Base-by-base conservation (phyloP, 2,113 vertebrate species). In the Circaetus gallicus region DNA sequence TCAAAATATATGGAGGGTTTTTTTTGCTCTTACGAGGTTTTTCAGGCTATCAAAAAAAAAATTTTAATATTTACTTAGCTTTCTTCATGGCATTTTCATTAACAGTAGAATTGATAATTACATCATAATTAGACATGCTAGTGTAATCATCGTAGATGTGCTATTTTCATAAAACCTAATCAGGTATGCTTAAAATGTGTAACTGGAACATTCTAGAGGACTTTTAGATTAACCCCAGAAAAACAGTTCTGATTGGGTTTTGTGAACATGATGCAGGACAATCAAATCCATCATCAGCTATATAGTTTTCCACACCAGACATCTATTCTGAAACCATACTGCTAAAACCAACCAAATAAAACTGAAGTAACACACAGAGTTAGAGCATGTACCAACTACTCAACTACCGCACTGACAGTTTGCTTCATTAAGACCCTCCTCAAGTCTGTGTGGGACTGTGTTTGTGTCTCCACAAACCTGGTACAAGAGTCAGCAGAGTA, bases 51-150 rank as follows among this genome's bases (percentile, higher is more conserved):
- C 2, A n/a, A 59, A 50, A 56, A 56, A 56, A 20, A 16, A 28
- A 19, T 52, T 65, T 4, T 28, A 62, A 8, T 49, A 42, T 22
- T 84, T 67, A 49, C 45, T 72, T 84, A 19, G 31, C 52, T 72
- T 84, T 59, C 77, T 77, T 84, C 42, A 53, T 31, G n/a, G 47
- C 53, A 62, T 84, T 94, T 90, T 72, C 84, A 67, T 93, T 93
- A 56, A 72, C 53, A 43, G 83, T 58, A 43, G 79, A 53, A 49
- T 29, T 82, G 69, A 42, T 93, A 88, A 90, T 88, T 90, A 26
- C 49, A 72, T 58, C 34, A 53, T 43, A 81, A 76, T 80, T 56
- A 80, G 56, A 40, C 36, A 28, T 36, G 66, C 85, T 59, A 22
- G 29, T 53, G 21, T 79, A 72, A 84, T 89, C 91, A 89, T 84